phyloP scores from a whole-genome alignment of 2,113 vertebrate species.

The Penelope pileata region DNA sequence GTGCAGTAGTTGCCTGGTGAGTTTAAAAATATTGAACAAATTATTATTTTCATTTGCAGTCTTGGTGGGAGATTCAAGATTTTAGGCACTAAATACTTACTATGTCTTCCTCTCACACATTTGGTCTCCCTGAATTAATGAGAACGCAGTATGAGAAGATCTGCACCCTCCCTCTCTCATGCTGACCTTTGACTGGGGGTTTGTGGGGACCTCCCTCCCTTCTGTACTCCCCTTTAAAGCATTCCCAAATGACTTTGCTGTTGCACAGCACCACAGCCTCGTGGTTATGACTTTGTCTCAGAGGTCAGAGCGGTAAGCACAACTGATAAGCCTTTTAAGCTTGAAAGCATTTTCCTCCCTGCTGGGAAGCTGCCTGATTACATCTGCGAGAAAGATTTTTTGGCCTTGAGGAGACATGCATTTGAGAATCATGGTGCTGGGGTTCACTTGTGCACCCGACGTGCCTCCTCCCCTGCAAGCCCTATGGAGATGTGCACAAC shows the following conservation, averaged over 20 bases:
- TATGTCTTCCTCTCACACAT: neutral
- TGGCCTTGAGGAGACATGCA: rapidly evolving
- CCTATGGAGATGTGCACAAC: neutral
- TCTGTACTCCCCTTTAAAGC: neutral
- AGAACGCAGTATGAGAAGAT: neutral
- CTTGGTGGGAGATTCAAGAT: neutral
- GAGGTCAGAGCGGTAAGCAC: neutral
- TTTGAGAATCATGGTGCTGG: neutral
- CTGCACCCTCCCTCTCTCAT: rapidly evolving
- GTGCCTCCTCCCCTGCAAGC: neutral
- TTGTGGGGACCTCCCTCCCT: neutral
- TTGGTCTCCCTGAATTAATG: neutral
- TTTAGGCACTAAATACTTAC: neutral
- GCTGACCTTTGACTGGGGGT: neutral
- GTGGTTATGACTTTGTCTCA: neutral
- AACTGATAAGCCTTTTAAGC: neutral
- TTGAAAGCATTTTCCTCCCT: neutral
- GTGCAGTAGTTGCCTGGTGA: neutral
- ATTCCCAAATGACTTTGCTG: neutral
- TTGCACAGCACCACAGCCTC: neutral
- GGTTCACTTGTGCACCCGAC: neutral
- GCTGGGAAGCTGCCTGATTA: neutral
- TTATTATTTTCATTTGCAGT: neutral
- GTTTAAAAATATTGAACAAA: neutral
- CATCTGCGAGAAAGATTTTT: neutral